Base-by-base conservation (phyloP, 2,113 vertebrate species). In the Mesocricetus auratus region DNA sequence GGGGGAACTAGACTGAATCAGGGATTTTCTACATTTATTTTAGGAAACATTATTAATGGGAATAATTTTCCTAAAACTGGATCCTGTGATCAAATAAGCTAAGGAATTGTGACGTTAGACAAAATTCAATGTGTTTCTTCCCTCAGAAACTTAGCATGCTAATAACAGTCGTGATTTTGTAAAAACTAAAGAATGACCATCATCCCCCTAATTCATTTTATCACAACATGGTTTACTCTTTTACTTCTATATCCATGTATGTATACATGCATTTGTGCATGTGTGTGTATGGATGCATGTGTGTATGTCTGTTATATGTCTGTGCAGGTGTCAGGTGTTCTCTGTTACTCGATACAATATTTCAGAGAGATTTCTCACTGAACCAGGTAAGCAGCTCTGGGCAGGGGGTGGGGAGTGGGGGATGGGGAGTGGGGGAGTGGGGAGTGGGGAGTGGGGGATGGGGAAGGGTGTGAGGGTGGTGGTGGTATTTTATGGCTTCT, bases 71-170 rank as follows among this genome's bases (percentile, higher is more conserved):
- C 95, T 50, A 68, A 91, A 87, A 89, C 89, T 60, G 47, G 11
- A 33, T 78, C 42, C 92, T 3, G 3, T n/a, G 13, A 50, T 87
- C 74, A 92, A 81, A 81, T 50, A 79, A 58, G 68, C 83, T 94
- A 77, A 82, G 75, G 24, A 94, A 58, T 71, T 74, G 29, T 93
- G 75, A 87, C 68, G 26, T 60, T n/a, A 42, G 95, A 50, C 58
- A 75, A 50, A 79, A 86, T 86, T 79, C 86, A 93, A 69, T 78
- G 81, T 7, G n/a, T 24, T 91, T 96, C 68, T 78, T 83, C 60
- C 47, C 68, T 96, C 62, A 89, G 78, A 58, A 88, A 45, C 66
- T 81, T 39, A 69, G 8, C 21, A 11, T 62, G 45, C 39, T 95
- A 60, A 77, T 31, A 75, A 53, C 82, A 88, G 50, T 53, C 22